These are phyloP conservation scores for Pollenia angustigena DNA, from an alignment of 2,888 invertebrate genomes.

Conservation along the genomic window DNA sequence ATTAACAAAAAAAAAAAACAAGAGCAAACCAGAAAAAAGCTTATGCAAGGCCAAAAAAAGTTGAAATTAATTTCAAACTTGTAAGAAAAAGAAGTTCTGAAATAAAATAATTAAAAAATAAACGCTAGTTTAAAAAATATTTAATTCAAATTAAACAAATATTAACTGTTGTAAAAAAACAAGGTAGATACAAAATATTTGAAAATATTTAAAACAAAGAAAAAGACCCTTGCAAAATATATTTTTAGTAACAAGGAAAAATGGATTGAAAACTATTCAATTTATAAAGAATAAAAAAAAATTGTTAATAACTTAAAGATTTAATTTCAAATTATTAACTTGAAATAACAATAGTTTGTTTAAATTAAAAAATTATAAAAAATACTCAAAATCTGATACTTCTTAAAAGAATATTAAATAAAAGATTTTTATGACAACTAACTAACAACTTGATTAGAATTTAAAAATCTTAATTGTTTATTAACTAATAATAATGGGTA, in stretches of 20 bases:
- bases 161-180: background rate
- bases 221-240: constrained; percentile 68
- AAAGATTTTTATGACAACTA: constrained; percentile 34
- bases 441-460: constrained; percentile 34
- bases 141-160: background rate
- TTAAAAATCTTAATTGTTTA: constrained; percentile 31
- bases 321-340: constrained; percentile 17
- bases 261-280: constrained; percentile 3
- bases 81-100: background rate
- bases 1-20: constrained; percentile 51
- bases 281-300: constrained; percentile 9
- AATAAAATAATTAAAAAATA: background rate
- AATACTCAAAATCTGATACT: background rate
- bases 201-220: constrained; percentile 15
- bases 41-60: constrained; percentile 67
- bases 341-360: constrained; percentile 11
- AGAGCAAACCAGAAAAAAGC: constrained; percentile 51
- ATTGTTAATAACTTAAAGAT: background rate
- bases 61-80: constrained; percentile 31
- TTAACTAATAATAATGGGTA: constrained; percentile 63
- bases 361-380: constrained; percentile 14
- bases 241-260: constrained; percentile 66
- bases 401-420: constrained; percentile 33
- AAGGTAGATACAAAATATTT: constrained; percentile 34
- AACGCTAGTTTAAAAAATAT: background rate